Evolutionary conservation across 1,140 invertebrate species (phyloP), one percentile per base, ranked within the genome.

Genomic region (Leptinotarsa lineolata): DNA sequence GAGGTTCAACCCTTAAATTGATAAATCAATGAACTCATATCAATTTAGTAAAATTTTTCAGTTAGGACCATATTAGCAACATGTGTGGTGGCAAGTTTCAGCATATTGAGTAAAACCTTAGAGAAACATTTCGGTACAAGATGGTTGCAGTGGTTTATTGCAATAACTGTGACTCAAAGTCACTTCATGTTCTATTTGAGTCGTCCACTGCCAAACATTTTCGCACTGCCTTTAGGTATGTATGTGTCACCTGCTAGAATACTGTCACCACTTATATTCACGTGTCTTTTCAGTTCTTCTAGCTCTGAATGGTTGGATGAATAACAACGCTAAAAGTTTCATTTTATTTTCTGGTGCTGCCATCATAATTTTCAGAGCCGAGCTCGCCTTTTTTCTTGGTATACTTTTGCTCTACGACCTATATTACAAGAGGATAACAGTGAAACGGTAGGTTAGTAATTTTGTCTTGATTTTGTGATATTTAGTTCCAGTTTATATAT

Each of bases 181-280:
- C 98, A 99, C 86, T 97, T 99, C 81, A 92, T 99, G 88, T 99
- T 97, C 84, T 99, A 99, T 84, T 88, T 96, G 80, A 96, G 94
- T 74, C 88, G 98, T 69, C 91, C 97, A 21, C 88, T 99, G 76
- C 98, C 98, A 75, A 99, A 99, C 86, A 97, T 94, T 58, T 95
- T 99, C 89, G 96, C 94, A 45, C 84, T 99, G 77, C 92, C 94
- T 72, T 85, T 97, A 84, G 96, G 96, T 97, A 90, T 89, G 64
- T 69, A 0, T 68, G 13, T 70, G 30, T 59, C 22, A 18, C 12
- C 16, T 60, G 30, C 13, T 59, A 22, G 21, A 13, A 58, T n/a
- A 11, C 54, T 6, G 11, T 13, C 21, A 61, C 63, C 15, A 59
- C 63, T 74, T 65, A 73, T 22, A 73, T 15, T 66, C 15, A 54